Evolutionary conservation across 1,140 invertebrate species (phyloP).

Genomic region (Drosophila gunungcola): DNA sequence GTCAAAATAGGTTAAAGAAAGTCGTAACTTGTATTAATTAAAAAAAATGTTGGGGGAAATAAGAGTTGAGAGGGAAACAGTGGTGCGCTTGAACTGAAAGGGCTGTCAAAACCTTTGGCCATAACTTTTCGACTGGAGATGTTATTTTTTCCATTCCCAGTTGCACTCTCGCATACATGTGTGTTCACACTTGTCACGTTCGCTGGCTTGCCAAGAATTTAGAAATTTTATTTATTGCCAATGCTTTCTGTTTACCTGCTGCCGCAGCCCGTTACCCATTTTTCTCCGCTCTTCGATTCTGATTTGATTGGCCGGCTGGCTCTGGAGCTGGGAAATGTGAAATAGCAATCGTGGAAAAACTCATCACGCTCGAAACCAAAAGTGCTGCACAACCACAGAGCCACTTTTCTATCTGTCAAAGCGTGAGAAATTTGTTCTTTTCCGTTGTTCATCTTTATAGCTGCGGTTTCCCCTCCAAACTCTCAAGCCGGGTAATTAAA

Average conservation of each 20-base stretch:
- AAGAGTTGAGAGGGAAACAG: conserved; percentile 20
- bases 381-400: conserved; percentile 41
- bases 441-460: conserved; percentile 6
- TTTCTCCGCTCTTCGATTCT: conserved; percentile 22
- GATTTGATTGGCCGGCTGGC: conserved; percentile 44
- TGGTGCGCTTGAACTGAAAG: conserved; percentile 14
- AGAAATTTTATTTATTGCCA: conserved; percentile 71
- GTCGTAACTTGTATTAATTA: conserved; percentile 77
- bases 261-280: background rate
- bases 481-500: conserved; percentile 60
- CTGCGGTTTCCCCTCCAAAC: background rate
- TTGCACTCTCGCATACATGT: conserved; percentile 8
- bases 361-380: conserved; percentile 69
- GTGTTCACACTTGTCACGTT: conserved; percentile 68
- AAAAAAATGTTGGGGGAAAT: conserved; percentile 40
- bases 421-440: conserved; percentile 47
- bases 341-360: conserved; percentile 41
- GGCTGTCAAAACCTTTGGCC: conserved; percentile 23
- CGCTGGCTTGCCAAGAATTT: conserved; percentile 68
- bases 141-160: conserved; percentile 18
- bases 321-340: conserved; percentile 29
- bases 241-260: conserved; percentile 64
- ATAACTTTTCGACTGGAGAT: conserved; percentile 29
- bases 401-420: conserved; percentile 47
- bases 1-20: conserved; percentile 73